phyloP scores from a whole-genome alignment of 2,888 invertebrate genomes.

The Stramonita haemastoma region DNA sequence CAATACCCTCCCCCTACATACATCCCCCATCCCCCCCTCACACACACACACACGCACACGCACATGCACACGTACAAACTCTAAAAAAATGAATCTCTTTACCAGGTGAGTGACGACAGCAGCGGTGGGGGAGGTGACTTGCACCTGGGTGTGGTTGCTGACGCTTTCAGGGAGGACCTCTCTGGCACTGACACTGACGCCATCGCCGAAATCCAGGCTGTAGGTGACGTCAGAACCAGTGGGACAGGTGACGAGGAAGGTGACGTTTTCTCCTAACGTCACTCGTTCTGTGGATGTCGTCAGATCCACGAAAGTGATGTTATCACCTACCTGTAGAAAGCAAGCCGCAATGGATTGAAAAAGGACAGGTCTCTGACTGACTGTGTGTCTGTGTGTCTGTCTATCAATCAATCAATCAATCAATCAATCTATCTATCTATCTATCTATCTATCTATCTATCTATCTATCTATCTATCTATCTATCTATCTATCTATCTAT shows the following conservation, averaged over 20 bases:
- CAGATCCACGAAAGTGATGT: conserved; percentile 70
- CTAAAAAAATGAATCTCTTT: not conserved
- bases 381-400: not conserved
- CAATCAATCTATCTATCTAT: too few species aligned
- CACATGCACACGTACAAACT: not conserved
- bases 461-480: too few species aligned
- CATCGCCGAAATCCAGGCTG: conserved; percentile 65
- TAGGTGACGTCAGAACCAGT: conserved; percentile 69
- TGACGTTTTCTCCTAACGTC: conserved; percentile 53
- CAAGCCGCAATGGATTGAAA: too few species aligned
- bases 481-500: too few species aligned
- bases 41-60: too few species aligned
- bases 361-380: not conserved
- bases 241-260: conserved; percentile 63
- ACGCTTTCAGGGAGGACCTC: conserved; percentile 32
- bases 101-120: conserved; percentile 57
- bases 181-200: conserved; percentile 55
- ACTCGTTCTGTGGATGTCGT: conserved; percentile 59
- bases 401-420: too few species aligned
- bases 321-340: conserved; percentile 62
- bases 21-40: too few species aligned
- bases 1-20: too few species aligned
- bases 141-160: conserved; percentile 43
- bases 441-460: too few species aligned
- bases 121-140: conserved; percentile 50